These are phyloP conservation scores for Casuarius casuarius DNA, from an alignment of 2,113 vertebrate species.

Conservation along the genomic window DNA sequence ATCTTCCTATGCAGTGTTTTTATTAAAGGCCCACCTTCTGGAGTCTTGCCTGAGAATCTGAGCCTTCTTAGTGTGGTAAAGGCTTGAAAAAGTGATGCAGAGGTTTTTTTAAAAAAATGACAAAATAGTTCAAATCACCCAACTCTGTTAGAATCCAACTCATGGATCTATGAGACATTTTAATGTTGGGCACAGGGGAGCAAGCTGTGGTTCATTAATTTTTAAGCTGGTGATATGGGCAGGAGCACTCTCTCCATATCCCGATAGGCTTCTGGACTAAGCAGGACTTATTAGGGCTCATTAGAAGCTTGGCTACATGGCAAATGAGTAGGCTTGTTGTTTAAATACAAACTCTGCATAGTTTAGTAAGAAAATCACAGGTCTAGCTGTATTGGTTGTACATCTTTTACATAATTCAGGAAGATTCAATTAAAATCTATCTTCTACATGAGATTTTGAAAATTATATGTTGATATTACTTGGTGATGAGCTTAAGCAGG, in stretches of 20 bases:
- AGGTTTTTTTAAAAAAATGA: not conserved
- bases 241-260: not conserved
- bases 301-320: not conserved
- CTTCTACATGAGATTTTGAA: not conserved
- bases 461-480: not conserved
- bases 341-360: not conserved
- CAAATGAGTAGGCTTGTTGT: not conserved
- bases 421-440: not conserved
- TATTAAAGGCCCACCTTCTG: not conserved
- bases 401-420: not conserved
- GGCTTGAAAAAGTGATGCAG: not conserved
- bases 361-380: not conserved
- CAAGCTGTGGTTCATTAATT: not conserved
- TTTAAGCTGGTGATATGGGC: not conserved
- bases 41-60: not conserved
- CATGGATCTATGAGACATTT: not conserved
- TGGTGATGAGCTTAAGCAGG: not conserved
- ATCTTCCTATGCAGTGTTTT: not conserved
- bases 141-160: not conserved
- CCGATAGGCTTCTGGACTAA: not conserved
- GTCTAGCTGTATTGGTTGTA: not conserved
- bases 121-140: not conserved
- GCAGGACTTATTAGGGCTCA: not conserved
- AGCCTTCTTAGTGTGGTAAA: not conserved
- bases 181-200: not conserved